Evolutionary conservation across 2,888 invertebrate genomes (phyloP).

Genomic region (Proisotoma minuta): DNA sequence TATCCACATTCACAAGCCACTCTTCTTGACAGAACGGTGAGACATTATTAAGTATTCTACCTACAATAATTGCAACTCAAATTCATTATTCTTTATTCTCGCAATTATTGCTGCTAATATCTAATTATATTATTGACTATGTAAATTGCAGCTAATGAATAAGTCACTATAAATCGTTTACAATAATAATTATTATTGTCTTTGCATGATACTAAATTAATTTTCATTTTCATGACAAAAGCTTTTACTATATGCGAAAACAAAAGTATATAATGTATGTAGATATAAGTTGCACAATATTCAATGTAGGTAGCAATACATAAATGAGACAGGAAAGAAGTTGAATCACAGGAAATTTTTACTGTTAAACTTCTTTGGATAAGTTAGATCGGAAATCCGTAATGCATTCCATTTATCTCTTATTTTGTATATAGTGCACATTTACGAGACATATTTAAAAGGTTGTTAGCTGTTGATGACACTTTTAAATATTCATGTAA

Average conservation of each 20-base stretch:
- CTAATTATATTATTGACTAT: neutral
- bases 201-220: no score
- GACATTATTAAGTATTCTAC: slow-evolving; percentile 11
- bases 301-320: no score
- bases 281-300: no score
- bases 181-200: no score
- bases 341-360: slow-evolving; percentile 4
- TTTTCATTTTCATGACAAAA: neutral
- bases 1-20: slow-evolving; percentile 41
- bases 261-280: no score
- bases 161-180: neutral
- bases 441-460: neutral
- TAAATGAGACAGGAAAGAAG: neutral
- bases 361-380: neutral
- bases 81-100: neutral
- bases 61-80: neutral
- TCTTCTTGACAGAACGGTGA: slow-evolving; percentile 46
- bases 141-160: neutral
- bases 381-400: slow-evolving; percentile 1
- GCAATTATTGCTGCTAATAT: neutral
- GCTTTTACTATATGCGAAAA: neutral
- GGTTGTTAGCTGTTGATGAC: neutral
- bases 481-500: neutral
- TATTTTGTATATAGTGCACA: neutral
- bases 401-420: neutral